Percentiles rank a stretch among this genome's conserved stretches.
phyloP scores from a whole-genome alignment of 2,797 vertebrate species.

The Podargus strigoides region DNA sequence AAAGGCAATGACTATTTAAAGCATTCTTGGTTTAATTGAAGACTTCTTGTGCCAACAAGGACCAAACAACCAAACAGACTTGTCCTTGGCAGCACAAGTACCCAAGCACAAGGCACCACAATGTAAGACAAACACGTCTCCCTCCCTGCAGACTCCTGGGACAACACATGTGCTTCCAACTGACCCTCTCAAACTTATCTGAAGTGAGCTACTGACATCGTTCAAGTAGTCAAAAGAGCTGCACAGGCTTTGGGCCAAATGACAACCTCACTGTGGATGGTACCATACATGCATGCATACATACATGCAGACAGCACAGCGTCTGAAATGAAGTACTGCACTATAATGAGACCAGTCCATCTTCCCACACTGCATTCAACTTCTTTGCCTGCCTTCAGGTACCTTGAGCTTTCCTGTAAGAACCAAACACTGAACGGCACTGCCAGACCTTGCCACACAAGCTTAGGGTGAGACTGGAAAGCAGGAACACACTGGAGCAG shows the following conservation, averaged over 20 bases:
- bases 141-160: background rate
- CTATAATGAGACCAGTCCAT: background rate
- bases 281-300: background rate
- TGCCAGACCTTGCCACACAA: background rate
- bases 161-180: background rate
- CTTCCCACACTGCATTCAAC: background rate
- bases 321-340: background rate
- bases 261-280: background rate
- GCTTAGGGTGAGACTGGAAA: background rate
- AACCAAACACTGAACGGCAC: background rate
- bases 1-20: background rate
- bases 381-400: background rate
- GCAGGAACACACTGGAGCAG: background rate
- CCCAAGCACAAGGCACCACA: background rate
- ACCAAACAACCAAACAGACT: background rate
- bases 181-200: background rate
- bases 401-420: background rate
- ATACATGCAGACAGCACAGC: background rate
- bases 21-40: background rate
- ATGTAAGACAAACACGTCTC: background rate
- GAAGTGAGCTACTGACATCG: background rate
- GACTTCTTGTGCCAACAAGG: background rate
- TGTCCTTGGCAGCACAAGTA: background rate
- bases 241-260: background rate
- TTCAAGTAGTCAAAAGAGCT: background rate